Evolutionary conservation across 2,113 vertebrate genomes (phyloP).

Genomic region (Oryzias javanicus): DNA sequence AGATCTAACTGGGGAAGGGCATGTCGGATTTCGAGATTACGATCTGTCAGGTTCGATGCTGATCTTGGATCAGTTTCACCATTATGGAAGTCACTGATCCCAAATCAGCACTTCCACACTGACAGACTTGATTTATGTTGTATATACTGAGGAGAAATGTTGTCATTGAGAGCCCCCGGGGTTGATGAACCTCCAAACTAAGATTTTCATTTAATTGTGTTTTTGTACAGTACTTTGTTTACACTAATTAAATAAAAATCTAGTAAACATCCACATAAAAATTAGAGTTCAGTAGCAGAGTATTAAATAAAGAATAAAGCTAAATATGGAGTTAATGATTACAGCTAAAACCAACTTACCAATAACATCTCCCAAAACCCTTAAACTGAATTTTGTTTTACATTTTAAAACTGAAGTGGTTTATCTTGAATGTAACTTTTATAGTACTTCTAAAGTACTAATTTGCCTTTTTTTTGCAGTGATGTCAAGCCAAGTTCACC

Average conservation of each 20-base stretch:
- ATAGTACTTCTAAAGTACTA: too few relatives aligned
- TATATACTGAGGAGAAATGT: conserved; percentile 25
- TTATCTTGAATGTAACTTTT: too few relatives aligned
- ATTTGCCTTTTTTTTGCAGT: not conserved
- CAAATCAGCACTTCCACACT: conserved; percentile 27
- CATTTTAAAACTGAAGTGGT: too few relatives aligned
- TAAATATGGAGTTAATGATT: too few relatives aligned
- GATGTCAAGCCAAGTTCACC: not conserved
- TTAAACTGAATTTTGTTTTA: too few relatives aligned
- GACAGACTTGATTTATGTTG: conserved; percentile 28
- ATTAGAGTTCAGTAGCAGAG: too few relatives aligned
- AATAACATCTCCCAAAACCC: too few relatives aligned
- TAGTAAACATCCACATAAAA: too few relatives aligned
- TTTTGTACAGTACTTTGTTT: conserved; percentile 4
- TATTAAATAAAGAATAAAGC: too few relatives aligned
- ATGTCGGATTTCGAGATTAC: conserved; percentile 18
- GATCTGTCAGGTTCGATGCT: conserved; percentile 30
- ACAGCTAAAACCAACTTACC: too few relatives aligned
- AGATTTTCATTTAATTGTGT: not conserved
- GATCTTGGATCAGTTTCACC: conserved; percentile 31
- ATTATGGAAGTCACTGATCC: conserved; percentile 30
- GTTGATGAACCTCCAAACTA: conserved; percentile 9
- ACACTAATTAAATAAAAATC: conserved; percentile 2
- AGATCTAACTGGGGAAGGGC: conserved; percentile 20
- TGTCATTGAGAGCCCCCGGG: conserved; percentile 11